Percentiles rank a stretch among this genome's conserved stretches.
Evolutionary conservation across 1,140 invertebrate species (phyloP).

Genomic region (Drosophila sproati): DNA sequence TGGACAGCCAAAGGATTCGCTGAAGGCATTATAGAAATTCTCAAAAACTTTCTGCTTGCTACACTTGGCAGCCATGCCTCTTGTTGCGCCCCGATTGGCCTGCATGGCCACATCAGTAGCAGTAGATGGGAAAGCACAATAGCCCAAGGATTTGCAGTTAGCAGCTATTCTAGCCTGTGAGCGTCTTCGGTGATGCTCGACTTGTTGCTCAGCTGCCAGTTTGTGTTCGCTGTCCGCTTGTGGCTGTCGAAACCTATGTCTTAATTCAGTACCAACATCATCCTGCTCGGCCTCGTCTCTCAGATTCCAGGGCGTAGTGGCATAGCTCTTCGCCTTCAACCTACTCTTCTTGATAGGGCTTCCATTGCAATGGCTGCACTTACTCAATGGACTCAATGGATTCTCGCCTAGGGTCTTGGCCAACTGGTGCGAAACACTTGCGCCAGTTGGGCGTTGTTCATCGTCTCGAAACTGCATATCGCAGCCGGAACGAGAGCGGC

Average conservation of each 20-base stretch:
- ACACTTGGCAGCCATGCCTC: background rate
- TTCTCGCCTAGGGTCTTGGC: background rate
- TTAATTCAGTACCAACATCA: no score
- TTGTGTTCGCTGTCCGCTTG: no score
- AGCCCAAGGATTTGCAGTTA: no score
- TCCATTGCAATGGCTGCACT: background rate
- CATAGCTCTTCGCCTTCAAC: background rate
- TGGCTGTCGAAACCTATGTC: no score
- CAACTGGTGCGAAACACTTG: background rate
- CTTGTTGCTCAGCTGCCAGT: no score
- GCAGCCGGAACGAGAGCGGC: slow-evolving; percentile 32
- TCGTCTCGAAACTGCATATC: slow-evolving; percentile 11
- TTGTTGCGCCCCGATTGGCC: background rate
- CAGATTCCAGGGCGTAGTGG: background rate
- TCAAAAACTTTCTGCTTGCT: background rate
- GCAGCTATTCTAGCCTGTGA: no score
- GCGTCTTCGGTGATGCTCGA: no score
- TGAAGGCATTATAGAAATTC: background rate
- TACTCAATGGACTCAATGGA: background rate
- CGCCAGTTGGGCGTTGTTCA: background rate
- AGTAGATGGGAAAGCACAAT: no score
- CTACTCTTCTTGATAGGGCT: background rate
- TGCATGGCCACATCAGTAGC: no score
- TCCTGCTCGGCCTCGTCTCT: background rate
- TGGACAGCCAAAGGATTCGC: slow-evolving; percentile 13